phyloP scores from a whole-genome alignment of 1,140 invertebrate species.

The Ganaspis sp. region DNA sequence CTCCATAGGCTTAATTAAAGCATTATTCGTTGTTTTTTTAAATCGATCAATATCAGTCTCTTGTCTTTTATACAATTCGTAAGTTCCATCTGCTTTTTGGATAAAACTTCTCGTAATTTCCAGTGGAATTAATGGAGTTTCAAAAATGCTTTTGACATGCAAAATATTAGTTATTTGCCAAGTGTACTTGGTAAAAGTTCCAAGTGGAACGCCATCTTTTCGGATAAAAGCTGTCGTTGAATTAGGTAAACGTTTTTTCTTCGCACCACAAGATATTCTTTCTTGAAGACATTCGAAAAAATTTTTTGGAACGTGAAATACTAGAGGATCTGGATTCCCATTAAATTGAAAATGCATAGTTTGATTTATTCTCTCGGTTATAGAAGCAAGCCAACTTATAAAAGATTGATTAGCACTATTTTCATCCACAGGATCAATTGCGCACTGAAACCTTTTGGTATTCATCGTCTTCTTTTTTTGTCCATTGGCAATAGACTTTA shows the following conservation, averaged over 20 bases:
- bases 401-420: constrained; percentile 78
- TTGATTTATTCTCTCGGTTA: constrained; percentile 87
- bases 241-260: constrained; percentile 84
- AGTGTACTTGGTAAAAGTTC: constrained; percentile 84
- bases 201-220: constrained; percentile 81
- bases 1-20: constrained; percentile 81
- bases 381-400: constrained; percentile 83
- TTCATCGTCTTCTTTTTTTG: constrained; percentile 67
- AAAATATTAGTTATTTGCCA: constrained; percentile 86
- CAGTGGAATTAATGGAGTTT: constrained; percentile 81
- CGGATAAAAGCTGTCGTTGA: constrained; percentile 78
- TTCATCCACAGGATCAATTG: constrained; percentile 67
- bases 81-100: constrained; percentile 82
- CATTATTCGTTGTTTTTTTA: constrained; percentile 74
- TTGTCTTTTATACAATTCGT: constrained; percentile 78
- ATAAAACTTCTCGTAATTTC: constrained; percentile 83
- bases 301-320: constrained; percentile 83
- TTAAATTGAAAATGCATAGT: constrained; percentile 87
- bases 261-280: constrained; percentile 80
- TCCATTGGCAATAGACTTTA: constrained; percentile 67
- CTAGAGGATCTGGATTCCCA: constrained; percentile 83
- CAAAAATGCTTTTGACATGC: constrained; percentile 87
- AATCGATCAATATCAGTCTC: constrained; percentile 77
- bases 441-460: constrained; percentile 66
- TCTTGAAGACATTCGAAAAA: constrained; percentile 86